Evolutionary conservation across 2,888 invertebrate genomes (phyloP).

Genomic region (Amblyteles armatorius): DNA sequence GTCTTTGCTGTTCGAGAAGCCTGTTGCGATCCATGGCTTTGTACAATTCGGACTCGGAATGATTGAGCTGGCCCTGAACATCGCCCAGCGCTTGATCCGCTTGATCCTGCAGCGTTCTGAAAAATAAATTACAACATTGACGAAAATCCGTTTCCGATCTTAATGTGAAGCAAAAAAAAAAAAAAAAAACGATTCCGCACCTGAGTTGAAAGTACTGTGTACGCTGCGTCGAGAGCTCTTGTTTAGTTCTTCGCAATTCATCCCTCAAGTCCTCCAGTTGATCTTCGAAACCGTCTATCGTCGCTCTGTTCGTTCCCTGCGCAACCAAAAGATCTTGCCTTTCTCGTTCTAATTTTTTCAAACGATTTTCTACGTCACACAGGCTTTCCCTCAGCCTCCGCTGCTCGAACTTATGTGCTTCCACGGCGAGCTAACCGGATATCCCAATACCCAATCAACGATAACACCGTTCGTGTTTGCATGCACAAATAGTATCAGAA

Average conservation of each 20-base stretch:
- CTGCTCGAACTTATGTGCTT: constrained; percentile 85
- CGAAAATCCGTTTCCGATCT: not conserved
- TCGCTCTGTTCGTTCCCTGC: constrained; percentile 85
- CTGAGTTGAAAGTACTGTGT: constrained; percentile 87
- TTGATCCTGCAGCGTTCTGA: constrained; percentile 91
- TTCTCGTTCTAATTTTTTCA: constrained; percentile 86
- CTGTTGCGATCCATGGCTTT: constrained; percentile 87
- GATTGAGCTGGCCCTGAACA: constrained; percentile 88
- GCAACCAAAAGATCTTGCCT: constrained; percentile 85
- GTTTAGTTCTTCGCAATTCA: constrained; percentile 85
- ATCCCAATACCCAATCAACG: constrained; percentile 63
- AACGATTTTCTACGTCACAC: constrained; percentile 85
- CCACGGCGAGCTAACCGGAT: constrained; percentile 80
- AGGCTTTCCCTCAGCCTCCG: constrained; percentile 85
- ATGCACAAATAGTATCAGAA: constrained; percentile 46
- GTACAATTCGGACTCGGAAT: constrained; percentile 88
- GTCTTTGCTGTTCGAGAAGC: constrained; percentile 87
- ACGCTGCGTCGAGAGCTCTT: constrained; percentile 86
- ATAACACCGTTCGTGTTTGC: constrained; percentile 48
- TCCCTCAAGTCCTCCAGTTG: constrained; percentile 86
- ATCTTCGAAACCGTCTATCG: constrained; percentile 86
- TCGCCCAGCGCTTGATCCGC: constrained; percentile 90
- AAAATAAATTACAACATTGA: not conserved
- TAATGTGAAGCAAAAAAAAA: not conserved
- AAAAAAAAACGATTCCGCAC: constrained; percentile 78